Evolutionary conservation across 2,888 invertebrate species (phyloP).

Genomic region (Piscicola geometra): DNA sequence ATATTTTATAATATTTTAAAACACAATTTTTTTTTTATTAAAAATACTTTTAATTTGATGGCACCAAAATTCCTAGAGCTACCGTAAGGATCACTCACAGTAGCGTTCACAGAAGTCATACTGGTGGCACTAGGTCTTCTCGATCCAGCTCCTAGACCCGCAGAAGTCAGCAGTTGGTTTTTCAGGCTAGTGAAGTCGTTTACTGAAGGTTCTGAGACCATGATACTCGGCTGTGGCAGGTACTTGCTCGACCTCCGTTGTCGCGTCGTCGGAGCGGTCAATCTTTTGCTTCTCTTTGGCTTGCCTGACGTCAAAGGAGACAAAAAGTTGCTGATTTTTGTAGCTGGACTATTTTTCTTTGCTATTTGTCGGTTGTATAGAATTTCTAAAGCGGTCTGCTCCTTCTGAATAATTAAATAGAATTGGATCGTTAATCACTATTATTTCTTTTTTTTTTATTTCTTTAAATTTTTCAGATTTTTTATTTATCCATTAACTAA

Average conservation of each 20-base stretch:
- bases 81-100: background rate
- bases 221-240: slow-evolving; percentile 34
- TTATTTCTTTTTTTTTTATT: background rate
- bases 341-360: slow-evolving; percentile 26
- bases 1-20: too few relatives aligned
- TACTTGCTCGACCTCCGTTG: slow-evolving; percentile 5
- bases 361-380: slow-evolving; percentile 29
- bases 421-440: background rate
- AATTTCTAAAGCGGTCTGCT: slow-evolving; percentile 21
- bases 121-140: slow-evolving; percentile 33
- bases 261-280: background rate
- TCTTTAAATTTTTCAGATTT: too few relatives aligned
- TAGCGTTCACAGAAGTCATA: slow-evolving; percentile 21
- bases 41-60: background rate
- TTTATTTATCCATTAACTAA: background rate
- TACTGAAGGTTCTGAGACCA: slow-evolving; percentile 37
- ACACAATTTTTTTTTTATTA: background rate
- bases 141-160: slow-evolving; percentile 6
- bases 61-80: background rate
- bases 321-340: slow-evolving; percentile 8
- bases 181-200: slow-evolving; percentile 37
- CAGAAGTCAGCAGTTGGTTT: slow-evolving; percentile 27
- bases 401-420: slow-evolving; percentile 23
- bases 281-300: slow-evolving; percentile 15
- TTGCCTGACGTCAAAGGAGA: slow-evolving; percentile 4